These are phyloP conservation scores for Platycercus adscitus DNA, from an alignment of 2,113 vertebrate genomes.

Conservation along the genomic window DNA sequence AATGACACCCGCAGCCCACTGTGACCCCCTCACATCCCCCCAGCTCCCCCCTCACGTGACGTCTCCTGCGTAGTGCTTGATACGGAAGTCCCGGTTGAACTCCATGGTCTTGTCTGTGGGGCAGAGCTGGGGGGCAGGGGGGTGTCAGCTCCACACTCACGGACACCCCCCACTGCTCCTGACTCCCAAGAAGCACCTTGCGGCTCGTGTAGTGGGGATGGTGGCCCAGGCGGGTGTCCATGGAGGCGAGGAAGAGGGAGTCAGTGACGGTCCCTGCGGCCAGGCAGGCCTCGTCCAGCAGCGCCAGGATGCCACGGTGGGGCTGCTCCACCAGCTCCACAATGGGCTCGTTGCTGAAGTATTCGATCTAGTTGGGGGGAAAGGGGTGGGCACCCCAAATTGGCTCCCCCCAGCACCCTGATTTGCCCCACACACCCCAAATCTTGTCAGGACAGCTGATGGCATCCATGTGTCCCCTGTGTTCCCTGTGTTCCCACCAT, in stretches of 20 bases:
- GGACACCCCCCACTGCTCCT: no score
- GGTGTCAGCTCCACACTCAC: accelerated
- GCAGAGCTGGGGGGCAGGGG: constrained; percentile 73
- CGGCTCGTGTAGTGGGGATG: constrained; percentile 92
- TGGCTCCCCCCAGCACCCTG: accelerated
- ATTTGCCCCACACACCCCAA: not conserved
- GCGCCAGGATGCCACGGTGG: constrained; percentile 87
- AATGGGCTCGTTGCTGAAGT: constrained; percentile 93
- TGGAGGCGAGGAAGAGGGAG: constrained; percentile 85
- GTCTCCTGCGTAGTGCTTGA: constrained; percentile 91
- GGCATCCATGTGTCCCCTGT: not conserved
- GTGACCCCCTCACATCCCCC: accelerated
- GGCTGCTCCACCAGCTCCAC: constrained; percentile 91
- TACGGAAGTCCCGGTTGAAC: constrained; percentile 89
- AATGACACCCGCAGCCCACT: not conserved
- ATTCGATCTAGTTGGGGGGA: constrained; percentile 80
- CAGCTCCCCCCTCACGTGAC: constrained; percentile 83
- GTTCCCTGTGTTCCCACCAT: no score
- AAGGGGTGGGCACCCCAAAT: not conserved
- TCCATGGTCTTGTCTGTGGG: constrained; percentile 91
- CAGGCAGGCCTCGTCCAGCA: constrained; percentile 91
- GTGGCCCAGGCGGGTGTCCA: constrained; percentile 85
- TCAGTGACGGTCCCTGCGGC: constrained; percentile 86
- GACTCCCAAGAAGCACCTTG: constrained; percentile 74
- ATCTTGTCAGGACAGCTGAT: not conserved